Evolutionary conservation across 2,888 invertebrate species (phyloP).

Genomic region (Hydraecia micacea): DNA sequence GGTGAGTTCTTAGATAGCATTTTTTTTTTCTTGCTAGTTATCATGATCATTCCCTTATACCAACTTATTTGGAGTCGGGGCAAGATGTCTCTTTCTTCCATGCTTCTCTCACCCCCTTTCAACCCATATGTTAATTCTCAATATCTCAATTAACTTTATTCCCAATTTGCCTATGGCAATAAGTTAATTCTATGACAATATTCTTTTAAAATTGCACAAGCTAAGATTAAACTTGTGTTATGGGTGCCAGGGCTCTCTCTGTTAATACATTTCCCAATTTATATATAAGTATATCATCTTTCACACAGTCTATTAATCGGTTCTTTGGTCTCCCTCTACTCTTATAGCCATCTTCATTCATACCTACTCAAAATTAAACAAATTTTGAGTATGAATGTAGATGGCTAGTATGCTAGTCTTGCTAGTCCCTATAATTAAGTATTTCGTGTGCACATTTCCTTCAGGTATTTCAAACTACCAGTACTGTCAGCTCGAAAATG

Average conservation of each 20-base stretch:
- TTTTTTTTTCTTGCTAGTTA: neutral
- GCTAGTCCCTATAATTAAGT: neutral
- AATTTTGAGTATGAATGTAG: neutral
- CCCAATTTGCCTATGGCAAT: too few relatives aligned
- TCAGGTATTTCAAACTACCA: neutral
- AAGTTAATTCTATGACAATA: too few relatives aligned
- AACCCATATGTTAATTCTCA: too few relatives aligned
- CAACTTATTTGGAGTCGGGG: neutral
- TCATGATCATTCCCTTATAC: neutral
- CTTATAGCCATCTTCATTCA: too few relatives aligned
- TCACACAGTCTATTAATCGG: neutral
- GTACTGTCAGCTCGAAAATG: slow-evolving; percentile 10
- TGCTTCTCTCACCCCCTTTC: neutral
- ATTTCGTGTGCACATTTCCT: neutral
- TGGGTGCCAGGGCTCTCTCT: too few relatives aligned
- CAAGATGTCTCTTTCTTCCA: neutral
- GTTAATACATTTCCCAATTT: too few relatives aligned
- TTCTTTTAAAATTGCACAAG: too few relatives aligned
- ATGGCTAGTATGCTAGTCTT: neutral
- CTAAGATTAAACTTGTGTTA: too few relatives aligned
- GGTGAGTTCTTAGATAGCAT: neutral
- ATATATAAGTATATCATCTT: too few relatives aligned
- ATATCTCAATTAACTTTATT: too few relatives aligned
- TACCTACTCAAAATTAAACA: neutral
- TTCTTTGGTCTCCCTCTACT: neutral